These are phyloP conservation scores for Zonotrichia leucophrys DNA, from an alignment of 2,113 vertebrate species.

Conservation along the genomic window DNA sequence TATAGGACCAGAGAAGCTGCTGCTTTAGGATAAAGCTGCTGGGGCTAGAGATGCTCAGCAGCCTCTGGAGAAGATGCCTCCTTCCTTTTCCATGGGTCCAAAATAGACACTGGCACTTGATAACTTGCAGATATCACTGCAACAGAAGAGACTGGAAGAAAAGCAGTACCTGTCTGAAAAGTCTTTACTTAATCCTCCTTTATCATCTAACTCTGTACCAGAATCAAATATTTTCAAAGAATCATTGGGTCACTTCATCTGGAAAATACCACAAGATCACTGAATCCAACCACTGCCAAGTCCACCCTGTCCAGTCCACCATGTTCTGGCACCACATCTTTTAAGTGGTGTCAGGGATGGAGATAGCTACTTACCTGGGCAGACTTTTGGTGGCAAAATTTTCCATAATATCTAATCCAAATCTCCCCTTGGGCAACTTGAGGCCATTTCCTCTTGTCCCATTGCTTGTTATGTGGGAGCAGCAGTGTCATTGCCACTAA, in stretches of 20 bases:
- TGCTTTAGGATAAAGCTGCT: background rate
- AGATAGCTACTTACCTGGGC: background rate
- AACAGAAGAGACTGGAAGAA: accelerated
- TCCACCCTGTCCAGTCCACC: background rate
- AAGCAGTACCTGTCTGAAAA: background rate
- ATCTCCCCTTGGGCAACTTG: background rate
- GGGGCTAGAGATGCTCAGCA: background rate
- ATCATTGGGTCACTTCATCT: background rate
- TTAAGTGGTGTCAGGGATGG: background rate
- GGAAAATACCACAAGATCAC: background rate
- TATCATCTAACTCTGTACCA: background rate
- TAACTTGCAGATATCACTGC: background rate
- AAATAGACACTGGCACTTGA: background rate
- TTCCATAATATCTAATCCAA: background rate
- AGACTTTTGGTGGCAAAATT: background rate
- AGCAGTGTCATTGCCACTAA: conserved; percentile 63
- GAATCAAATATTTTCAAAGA: background rate
- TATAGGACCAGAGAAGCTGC: background rate
- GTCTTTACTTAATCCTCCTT: background rate
- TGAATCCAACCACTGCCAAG: background rate
- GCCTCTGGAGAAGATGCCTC: background rate
- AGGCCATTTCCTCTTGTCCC: background rate
- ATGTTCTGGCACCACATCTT: background rate
- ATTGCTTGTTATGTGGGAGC: accelerated
- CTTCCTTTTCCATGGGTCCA: background rate